Evolutionary conservation across 1,140 invertebrate species (phyloP), one percentile per base, ranked within the genome.

Genomic region (Palaemon carinicauda): DNA sequence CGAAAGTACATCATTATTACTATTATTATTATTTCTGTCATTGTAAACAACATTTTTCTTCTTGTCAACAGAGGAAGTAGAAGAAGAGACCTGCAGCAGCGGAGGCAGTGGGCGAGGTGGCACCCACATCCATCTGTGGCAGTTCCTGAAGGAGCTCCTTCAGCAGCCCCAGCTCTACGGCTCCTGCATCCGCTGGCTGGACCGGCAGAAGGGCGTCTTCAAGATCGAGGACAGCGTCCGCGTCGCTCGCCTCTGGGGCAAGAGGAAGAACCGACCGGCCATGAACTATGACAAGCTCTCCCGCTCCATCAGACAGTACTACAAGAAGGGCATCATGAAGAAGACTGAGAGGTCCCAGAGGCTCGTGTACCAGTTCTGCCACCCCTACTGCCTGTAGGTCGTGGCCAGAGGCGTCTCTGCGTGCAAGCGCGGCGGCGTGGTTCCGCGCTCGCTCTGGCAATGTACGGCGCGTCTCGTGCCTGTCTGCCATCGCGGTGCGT

Each of bases 201-300:
- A 99, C 91, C 94, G 97, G 89, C 94, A 93, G 91, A 96, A 97
- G 91, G 98, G 98, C 19, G 96, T 99, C 14, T 99, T 99, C 93
- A 99, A 99, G 93, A 99, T 99, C 91, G 98, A 99, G 92, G 98
- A 99, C 92, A 99, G 97, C 9, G 97, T 98, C 24, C 94, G 96
- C 87, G 97, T 99, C 27, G 98, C 98, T 0, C 94, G 95, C 85
- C 93, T 99, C 7, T 99, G 98, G 98, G 98, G 98, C 53, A 95
- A 96, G 88, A 93, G 98, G 65, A 99, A 99, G 92, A 99, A 99
- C 92, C 93, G 98, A 17, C 98, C 98, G 0, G 97, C 98, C 3
- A 99, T 99, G 98, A 99, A 99, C 93, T 99, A 99, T 92, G 98
- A 99, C 93, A 99, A 99, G 91, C 92, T 99, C 51, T 98, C 97